Evolutionary conservation across 2,113 vertebrate genomes (phyloP).

Genomic region (Xiphophorus maculatus): DNA sequence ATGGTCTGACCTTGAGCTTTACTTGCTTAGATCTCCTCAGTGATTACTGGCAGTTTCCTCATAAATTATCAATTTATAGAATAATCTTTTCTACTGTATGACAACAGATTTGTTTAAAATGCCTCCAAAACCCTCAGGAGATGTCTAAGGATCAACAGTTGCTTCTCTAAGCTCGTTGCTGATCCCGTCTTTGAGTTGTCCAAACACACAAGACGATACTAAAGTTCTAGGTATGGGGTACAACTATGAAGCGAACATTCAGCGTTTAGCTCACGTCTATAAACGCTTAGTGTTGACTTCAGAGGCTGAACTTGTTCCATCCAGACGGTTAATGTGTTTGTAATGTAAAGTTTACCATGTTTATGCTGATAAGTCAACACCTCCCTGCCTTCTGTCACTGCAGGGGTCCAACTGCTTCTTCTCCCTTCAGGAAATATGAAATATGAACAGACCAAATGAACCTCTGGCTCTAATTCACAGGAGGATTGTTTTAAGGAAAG

Average conservation of each 20-base stretch:
- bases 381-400: not conserved
- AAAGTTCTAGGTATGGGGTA: not conserved
- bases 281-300: not conserved
- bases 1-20: not conserved
- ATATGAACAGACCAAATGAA: constrained; percentile 21
- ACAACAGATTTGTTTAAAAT: no score
- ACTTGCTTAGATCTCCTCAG: not conserved
- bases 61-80: not conserved
- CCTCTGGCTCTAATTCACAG: not conserved
- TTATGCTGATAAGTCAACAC: constrained; percentile 45
- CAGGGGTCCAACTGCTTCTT: constrained; percentile 34
- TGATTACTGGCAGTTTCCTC: not conserved
- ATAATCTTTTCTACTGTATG: not conserved
- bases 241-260: not conserved
- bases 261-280: not conserved
- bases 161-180: no score
- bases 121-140: no score
- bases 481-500: not conserved
- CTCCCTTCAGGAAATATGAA: constrained; percentile 45
- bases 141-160: no score
- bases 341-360: constrained; percentile 46
- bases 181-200: no score
- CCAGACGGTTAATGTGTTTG: constrained; percentile 37
- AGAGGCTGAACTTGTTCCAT: not conserved
- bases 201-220: not conserved